phyloP scores from a whole-genome alignment of 2,888 invertebrate genomes.

The Lamellibrachia satsuma region DNA sequence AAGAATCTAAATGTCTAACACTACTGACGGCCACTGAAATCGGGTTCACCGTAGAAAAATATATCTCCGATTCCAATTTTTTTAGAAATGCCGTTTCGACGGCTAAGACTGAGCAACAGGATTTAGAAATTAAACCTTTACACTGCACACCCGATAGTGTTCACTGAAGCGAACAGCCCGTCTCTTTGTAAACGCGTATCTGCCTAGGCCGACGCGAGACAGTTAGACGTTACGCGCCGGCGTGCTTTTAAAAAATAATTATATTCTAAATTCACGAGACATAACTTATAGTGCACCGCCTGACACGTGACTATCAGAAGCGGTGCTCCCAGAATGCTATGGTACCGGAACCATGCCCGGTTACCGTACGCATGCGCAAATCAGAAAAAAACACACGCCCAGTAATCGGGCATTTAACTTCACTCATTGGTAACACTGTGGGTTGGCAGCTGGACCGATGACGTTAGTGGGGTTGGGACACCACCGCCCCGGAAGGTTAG shows the following conservation, averaged over 20 bases:
- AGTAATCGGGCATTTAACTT: background rate
- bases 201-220: background rate
- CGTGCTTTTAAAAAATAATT: background rate
- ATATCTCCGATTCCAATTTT: background rate
- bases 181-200: background rate
- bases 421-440: background rate
- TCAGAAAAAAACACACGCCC: background rate
- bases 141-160: background rate
- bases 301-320: background rate
- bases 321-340: slow-evolving; percentile 8
- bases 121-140: background rate
- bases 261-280: background rate
- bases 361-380: background rate
- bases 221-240: background rate
- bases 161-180: background rate
- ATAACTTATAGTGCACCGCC: background rate
- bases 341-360: background rate
- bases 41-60: background rate
- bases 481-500: background rate
- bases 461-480: background rate
- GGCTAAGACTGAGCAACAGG: background rate
- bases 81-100: background rate
- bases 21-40: background rate
- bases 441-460: background rate
- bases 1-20: background rate